These are phyloP conservation scores for Paradoxurus hermaphroditus DNA, from an alignment of 2,113 vertebrate genomes.

Conservation along the genomic window DNA sequence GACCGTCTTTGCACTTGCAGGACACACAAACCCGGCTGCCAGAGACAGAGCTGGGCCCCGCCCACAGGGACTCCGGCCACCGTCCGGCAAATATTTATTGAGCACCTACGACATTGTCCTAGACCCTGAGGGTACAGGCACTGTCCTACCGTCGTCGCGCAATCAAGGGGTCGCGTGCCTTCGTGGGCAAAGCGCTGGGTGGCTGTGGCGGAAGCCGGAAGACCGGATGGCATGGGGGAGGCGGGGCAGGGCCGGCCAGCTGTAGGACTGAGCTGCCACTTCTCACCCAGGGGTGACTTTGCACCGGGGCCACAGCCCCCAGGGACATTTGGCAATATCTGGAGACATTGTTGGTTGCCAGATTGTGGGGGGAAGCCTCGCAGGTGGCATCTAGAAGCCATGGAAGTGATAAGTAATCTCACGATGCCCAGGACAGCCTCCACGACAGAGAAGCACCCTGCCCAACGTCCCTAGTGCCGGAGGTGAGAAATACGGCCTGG, in stretches of 20 bases:
- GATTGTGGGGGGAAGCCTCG: rapidly evolving
- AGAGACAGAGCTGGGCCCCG: rapidly evolving
- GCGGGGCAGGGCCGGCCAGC: rapidly evolving
- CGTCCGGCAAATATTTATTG: rapidly evolving
- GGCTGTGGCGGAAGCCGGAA: background rate
- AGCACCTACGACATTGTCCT: rapidly evolving
- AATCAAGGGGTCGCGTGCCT: rapidly evolving
- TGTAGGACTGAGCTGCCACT: background rate
- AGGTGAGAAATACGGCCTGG: background rate
- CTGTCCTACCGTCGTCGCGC: rapidly evolving
- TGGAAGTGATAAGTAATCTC: no score
- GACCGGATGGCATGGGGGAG: background rate
- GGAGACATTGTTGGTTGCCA: background rate
- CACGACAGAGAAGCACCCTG: background rate
- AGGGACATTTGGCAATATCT: background rate
- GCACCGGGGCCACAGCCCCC: background rate
- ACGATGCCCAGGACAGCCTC: background rate
- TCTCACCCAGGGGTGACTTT: no score
- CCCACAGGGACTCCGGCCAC: rapidly evolving
- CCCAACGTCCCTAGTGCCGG: rapidly evolving
- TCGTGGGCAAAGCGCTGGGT: rapidly evolving
- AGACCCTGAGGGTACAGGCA: background rate
- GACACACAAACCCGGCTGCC: no score
- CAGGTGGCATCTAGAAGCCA: rapidly evolving
- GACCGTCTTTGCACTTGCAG: no score